Base-by-base conservation (phyloP, 1,140 invertebrate species). In the Kradibia gibbosae region DNA sequence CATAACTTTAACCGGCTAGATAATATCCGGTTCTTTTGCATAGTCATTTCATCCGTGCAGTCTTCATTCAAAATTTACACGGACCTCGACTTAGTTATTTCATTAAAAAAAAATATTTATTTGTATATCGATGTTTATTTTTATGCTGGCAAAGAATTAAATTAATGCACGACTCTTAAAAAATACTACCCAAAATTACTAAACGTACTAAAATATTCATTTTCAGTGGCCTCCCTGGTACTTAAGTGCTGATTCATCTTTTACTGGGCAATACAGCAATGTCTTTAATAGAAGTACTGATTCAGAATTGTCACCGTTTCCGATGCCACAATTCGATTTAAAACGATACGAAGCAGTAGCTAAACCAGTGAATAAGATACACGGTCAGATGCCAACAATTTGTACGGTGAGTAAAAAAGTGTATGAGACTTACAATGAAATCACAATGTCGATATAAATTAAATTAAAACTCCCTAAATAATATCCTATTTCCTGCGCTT, bases 201-300 rank as follows among this genome's bases (percentile, higher is more conserved):
- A 25, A 62, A 42, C 25, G 8, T 62, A 17, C 48, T 57, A 53
- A 22, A 81, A 82, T 76, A 81, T 67, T 85, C 25, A 84, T 72
- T 90, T 88, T 0, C 88, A 91, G 90, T 88, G 89, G 88, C 85
- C 87, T 20, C 86, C 88, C 31, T 91, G 90, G 90, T 89, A 88
- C 80, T 86, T 88, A 62, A 87, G 87, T 11, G 89, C 89, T 22
- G 90, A 91, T 55, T 80, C 88, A 13, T 83, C 88, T 8, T 81
- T 87, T 10, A 79, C 80, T 53, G 78, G 84, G 0, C 57, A 85
- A 55, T 83, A 85, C 0, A 83, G 80, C 10, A 82, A 87, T 55
- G 71, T 77, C 28, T 75, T 82, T 4, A 89, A 86, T 72, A 84
- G 86, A 1, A 87, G 85, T 73, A 84, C 80, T 42, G 65, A 85